A percentile compares a stretch with the other conserved stretches of the same genome.
Conservation (phyloP, 2,888 invertebrate genomes). For the Spisula subtruncata region DNA sequence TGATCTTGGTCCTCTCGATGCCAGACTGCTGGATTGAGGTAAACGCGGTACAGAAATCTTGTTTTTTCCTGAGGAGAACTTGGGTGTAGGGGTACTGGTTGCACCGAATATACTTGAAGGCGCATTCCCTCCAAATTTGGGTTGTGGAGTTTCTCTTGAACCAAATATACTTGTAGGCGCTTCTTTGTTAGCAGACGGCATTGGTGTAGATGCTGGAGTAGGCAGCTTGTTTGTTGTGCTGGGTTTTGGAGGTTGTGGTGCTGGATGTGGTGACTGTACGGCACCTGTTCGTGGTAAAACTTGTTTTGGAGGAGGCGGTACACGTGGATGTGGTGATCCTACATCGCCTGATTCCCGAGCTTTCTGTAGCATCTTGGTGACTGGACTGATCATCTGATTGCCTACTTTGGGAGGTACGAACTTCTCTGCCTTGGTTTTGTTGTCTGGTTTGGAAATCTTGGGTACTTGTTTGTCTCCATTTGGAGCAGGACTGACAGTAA, state of each 20-base stretch:
- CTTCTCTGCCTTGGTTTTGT: not conserved
- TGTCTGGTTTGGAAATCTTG: slow-evolving; percentile 15
- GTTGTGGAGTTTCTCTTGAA: slow-evolving; percentile 44
- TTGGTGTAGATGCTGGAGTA: slow-evolving; percentile 30
- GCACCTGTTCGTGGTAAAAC: not conserved
- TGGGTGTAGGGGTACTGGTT: slow-evolving; percentile 36
- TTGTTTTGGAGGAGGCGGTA: not conserved
- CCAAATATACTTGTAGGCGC: slow-evolving; percentile 56
- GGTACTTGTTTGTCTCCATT: slow-evolving; percentile 5
- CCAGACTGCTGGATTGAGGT: slow-evolving; percentile 34
- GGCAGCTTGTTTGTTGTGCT: not conserved
- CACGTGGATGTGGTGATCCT: slow-evolving; percentile 33
- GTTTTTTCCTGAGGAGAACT: slow-evolving; percentile 25
- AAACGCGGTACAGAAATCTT: slow-evolving; percentile 29
- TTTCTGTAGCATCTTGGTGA: slow-evolving; percentile 39
- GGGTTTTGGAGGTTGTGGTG: slow-evolving; percentile 4
- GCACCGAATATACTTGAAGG: slow-evolving; percentile 35
- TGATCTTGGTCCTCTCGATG: not conserved
- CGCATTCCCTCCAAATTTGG: slow-evolving; percentile 38
- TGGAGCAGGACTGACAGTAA: slow-evolving; percentile 31
- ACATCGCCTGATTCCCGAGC: slow-evolving; percentile 21
- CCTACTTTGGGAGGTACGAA: slow-evolving; percentile 22
- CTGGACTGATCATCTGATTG: slow-evolving; percentile 17
- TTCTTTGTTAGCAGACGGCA: slow-evolving; percentile 29
- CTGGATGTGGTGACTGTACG: slow-evolving; percentile 27